Base-by-base conservation (phyloP, 2,888 invertebrate genomes). In the Junonia oenone region DNA sequence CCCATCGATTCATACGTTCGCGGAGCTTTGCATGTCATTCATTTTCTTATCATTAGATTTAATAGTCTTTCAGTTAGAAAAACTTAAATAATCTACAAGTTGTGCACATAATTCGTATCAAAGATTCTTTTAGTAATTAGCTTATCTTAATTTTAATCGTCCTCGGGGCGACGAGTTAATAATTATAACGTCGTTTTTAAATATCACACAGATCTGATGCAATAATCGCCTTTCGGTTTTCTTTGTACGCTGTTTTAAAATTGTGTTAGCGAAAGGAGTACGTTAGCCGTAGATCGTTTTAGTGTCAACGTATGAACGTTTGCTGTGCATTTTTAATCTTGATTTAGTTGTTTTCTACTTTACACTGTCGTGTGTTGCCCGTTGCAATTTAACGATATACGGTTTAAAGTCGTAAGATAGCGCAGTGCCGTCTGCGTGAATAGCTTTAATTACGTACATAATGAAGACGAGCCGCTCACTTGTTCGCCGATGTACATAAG, bases 1-100 rank as follows among this genome's bases (percentile, higher is more conserved):
- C 90, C 90, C 90, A 90, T 87, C 90, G 90, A 89, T 83, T 83
- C 86, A 80, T 82, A 79, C 78, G 76, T 80, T 81, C 77, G 79
- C 83, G 79, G 83, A 58, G 53, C 83, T 78, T 81, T 76, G 76
- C 80, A 75, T 78, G 79, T 82, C 81, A 78, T 79, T 78, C 68
- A 78, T 74, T 75, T n/a, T 67, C 71, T 72, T 76, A 76, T 78
- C 78, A 68, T 73, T 88, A 88, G 89, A 90, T 89, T 90, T 85
- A 80, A 82, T 83, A 85, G 90, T 89, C 88, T 88, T 90, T 90
- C 90, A 83, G 60, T 69, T 67, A 68, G 86, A 90, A 89, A 89
- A 88, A 89, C 89, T 87, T 81, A 72, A 73, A 75, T 80, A 89
- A 80, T 88, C 88, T 87, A 74, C 74, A 75, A 79, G 75, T 76